phyloP scores from a whole-genome alignment of 2,888 invertebrate genomes.

The Acanthosepion lycidas region DNA sequence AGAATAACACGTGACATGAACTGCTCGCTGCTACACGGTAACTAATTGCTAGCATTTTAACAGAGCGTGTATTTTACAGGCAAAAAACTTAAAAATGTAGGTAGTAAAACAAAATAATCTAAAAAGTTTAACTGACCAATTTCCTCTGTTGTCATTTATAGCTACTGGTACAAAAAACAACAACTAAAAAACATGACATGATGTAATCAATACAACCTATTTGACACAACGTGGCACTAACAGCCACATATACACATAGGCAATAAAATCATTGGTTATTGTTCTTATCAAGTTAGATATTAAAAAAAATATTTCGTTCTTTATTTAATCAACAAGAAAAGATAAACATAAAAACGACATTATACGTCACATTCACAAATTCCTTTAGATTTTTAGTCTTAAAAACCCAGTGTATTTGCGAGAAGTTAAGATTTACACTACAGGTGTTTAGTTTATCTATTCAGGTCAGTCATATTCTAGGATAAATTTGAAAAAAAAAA shows the following conservation, averaged over 20 bases:
- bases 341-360: no score
- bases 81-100: background rate
- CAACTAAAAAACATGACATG: background rate
- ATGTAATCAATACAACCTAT: background rate
- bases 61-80: background rate
- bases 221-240: background rate
- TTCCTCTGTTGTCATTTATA: background rate
- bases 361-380: no score
- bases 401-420: no score
- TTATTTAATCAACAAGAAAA: no score
- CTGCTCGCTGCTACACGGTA: background rate
- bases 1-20: conserved; percentile 1
- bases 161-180: background rate
- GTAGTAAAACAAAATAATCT: background rate
- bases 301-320: no score
- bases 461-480: no score
- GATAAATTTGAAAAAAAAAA: no score
- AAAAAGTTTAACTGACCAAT: background rate
- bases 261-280: background rate
- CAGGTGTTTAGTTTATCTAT: no score
- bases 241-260: background rate
- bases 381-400: no score
- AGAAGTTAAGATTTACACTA: no score
- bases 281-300: no score
- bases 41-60: background rate